Conservation (phyloP, 2,113 vertebrate genomes). For the Daboia siamensis region DNA sequence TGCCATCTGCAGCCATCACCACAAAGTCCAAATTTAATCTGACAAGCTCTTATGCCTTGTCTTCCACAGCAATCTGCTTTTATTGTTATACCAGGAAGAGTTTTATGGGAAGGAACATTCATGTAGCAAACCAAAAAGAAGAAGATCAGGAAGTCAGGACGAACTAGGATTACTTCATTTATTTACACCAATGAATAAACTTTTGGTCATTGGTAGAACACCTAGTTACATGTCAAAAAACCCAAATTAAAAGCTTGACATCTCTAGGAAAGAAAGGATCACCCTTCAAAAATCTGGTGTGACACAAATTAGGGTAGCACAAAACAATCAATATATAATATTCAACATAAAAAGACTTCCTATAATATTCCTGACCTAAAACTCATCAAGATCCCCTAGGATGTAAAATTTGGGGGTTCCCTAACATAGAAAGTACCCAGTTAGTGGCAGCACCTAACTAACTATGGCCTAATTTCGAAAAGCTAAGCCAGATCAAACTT, state of each 20-base stretch:
- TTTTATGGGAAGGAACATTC: background rate
- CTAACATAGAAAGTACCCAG: background rate
- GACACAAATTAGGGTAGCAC: background rate
- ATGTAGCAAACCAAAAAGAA: background rate
- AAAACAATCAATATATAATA: background rate
- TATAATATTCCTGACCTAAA: background rate
- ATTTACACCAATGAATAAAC: background rate
- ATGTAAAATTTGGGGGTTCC: background rate
- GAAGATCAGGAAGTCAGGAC: background rate
- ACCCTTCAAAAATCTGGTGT: no score
- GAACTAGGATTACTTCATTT: background rate
- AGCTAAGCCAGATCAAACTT: background rate
- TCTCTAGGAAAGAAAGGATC: background rate
- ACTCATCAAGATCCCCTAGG: background rate
- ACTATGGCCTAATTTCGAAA: background rate
- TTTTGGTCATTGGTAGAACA: background rate
- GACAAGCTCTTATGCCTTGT: background rate
- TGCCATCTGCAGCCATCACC: constrained; percentile 31
- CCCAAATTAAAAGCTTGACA: no score
- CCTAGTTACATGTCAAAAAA: background rate
- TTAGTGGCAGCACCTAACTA: background rate
- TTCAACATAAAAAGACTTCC: background rate
- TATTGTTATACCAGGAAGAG: background rate
- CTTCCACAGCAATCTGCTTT: background rate
- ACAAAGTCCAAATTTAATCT: background rate